Base-by-base conservation (phyloP, 2,888 invertebrate species). In the Pyrrhia umbra region DNA sequence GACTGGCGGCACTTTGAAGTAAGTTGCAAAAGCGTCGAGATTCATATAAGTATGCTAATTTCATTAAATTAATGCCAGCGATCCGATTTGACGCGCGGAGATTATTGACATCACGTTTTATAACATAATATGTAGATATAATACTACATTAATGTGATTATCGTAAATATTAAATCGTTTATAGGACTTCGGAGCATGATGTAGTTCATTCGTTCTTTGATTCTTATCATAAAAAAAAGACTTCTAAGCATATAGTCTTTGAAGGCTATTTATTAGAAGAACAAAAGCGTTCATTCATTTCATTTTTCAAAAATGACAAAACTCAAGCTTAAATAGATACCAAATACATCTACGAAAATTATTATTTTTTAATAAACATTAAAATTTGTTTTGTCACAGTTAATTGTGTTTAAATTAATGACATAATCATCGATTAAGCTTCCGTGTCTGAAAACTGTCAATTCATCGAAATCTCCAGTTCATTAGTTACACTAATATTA, bases 41-140 rank as follows among this genome's bases (percentile, higher is more conserved):
- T 75, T 75, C 77, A 75, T 77, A 79, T 78, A 76, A 71, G 63
- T 84, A 86, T 84, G 86, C 82, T 86, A 88, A 88, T 87, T 85
- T 85, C 62, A 81, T 86, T 84, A 87, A 81, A 81, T 83, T 83
- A 84, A 81, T 81, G 68, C 75, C 47, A 43, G 70, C 30, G 58
- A 77, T 74, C 76, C 69, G 80, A 82, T 85, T 85, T 84, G 83
- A 82, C 77, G 81, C 72, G 63, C 51, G 25, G 45, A 57, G 69
- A 57, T 77, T 80, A 85, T 83, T 76, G 84, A 82, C 82, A 71
- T 62, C 57, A 34, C 23, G 67, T 64, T 83, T 77, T 72, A 68
- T 67, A 66, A 57, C 58, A 62, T 47, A 21, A 34, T 30, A 68
- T 68, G 58, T 68, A 68, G 69, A 65, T 68, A 80, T 72, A 61